phyloP scores from a whole-genome alignment of 2,888 invertebrate genomes.

The Lepas anatifera region DNA sequence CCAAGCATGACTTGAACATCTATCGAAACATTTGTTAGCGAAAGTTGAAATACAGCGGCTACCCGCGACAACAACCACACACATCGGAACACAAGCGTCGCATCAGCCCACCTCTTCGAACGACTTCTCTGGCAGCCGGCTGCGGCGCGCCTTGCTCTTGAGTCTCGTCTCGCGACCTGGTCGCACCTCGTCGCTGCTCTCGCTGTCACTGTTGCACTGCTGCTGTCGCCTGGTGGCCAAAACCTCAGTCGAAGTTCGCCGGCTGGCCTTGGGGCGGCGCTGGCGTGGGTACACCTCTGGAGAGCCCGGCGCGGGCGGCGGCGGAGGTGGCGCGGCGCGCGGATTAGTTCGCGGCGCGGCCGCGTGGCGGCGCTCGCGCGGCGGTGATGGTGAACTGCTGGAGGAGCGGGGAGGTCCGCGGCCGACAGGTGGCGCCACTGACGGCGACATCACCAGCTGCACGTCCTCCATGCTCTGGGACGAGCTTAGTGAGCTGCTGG shows the following conservation, averaged over 20 bases:
- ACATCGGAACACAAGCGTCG: too few relatives aligned
- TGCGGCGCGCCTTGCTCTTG: neutral
- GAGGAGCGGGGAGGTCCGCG: conserved; percentile 1
- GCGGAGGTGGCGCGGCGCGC: neutral
- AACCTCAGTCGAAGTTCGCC: conserved; percentile 2
- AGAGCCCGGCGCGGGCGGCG: neutral
- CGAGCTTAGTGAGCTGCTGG: conserved; percentile 25
- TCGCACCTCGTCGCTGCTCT: neutral
- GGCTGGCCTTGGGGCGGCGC: conserved; percentile 9
- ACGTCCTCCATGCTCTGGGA: conserved; percentile 25
- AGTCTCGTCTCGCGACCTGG: neutral
- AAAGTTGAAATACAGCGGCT: too few relatives aligned
- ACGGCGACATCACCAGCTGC: conserved; percentile 6
- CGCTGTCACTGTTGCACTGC: neutral
- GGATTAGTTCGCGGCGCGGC: neutral
- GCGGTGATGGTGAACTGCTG: conserved; percentile 10
- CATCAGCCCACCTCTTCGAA: conserved; percentile 1
- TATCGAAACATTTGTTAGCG: too few relatives aligned
- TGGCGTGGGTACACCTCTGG: neutral
- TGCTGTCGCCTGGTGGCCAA: conserved; percentile 11
- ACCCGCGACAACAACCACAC: too few relatives aligned
- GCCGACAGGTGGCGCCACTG: neutral
- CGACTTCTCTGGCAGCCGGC: neutral
- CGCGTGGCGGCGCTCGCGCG: conserved; percentile 6
- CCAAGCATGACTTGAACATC: too few relatives aligned